Conservation (phyloP, 2,797 vertebrate genomes). For the Parauchenoglanis ngamensis region DNA sequence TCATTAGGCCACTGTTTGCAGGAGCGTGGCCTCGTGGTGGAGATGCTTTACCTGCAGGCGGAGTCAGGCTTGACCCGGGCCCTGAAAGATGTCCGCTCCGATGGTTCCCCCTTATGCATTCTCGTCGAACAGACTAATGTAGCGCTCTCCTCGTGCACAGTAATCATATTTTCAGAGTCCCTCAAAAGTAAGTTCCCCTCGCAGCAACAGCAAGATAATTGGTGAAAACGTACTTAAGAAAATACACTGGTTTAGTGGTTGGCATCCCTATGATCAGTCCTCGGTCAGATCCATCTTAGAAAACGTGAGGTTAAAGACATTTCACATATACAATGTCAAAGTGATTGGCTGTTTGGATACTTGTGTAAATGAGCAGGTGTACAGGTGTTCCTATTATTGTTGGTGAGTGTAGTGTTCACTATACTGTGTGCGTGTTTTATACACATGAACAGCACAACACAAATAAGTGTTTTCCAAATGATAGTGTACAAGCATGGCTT, state of each 20-base stretch:
- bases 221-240: conserved; percentile 10
- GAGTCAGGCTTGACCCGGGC: conserved; percentile 75
- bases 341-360: neutral
- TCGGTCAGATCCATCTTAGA: neutral
- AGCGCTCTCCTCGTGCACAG: conserved; percentile 78
- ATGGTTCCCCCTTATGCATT: conserved; percentile 81
- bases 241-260: conserved; percentile 28
- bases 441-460: neutral
- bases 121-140: conserved; percentile 80
- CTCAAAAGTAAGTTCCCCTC: conserved; percentile 81
- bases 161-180: conserved; percentile 82
- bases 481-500: neutral
- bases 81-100: conserved; percentile 81
- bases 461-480: neutral
- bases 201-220: conserved; percentile 31
- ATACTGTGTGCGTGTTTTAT: neutral
- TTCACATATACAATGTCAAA: neutral
- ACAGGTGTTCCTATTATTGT: no score
- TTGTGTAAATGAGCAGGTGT: neutral
- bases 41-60: conserved; percentile 80
- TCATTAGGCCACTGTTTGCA: conserved; percentile 79
- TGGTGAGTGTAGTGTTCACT: neutral
- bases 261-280: conserved; percentile 24
- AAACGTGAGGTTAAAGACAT: neutral
- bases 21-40: conserved; percentile 79